Evolutionary conservation across 2,113 vertebrate species (phyloP), one percentile per base, ranked within the genome.

Genomic region (Eurypyga helias): DNA sequence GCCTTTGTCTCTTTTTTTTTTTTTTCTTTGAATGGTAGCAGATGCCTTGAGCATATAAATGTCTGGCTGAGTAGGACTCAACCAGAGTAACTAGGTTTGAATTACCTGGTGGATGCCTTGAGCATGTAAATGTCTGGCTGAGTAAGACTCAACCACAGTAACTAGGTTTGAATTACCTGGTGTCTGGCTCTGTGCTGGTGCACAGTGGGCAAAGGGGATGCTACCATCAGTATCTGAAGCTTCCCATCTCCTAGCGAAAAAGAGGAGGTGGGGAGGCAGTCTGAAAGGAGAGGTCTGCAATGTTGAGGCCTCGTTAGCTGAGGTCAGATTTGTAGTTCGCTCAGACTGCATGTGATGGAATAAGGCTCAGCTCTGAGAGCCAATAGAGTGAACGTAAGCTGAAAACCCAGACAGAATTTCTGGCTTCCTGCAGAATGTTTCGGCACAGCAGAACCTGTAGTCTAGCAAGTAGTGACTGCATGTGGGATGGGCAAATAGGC

Each of bases 391-490:
- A 87, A 11, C 2, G 2, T 51, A 67, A 72, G 17, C 51, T 79
- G 89, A 78, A 90, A 90, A 83, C 26, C 36, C 26, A 13, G n/a
- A 51, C 67, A 75, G 64, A 54, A 52, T 83, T 94, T 85, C 54
- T 89, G 28, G 29, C 64, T 96, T 75, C 34, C 52, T 20, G 10
- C 46, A 64, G 34, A 75, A 46, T 25, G 25, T 52, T 93, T 86
- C 51, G 72, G 45, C 8, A 19, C 43, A 81, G 75, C 38, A 66
- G 75, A 88, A 78, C 66, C 25, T 9, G 7, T 66, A 43, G 72
- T 66, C 70, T 25, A 65, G 6, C 12, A 5, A 38, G 43, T 86
- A 75, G 24, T 55, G 60, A 38, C 33, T 94, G 55, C 17, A 6
- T 72, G 26, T 64, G 61, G 75, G 49, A 73, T 93, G 31, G 17